A percentile compares a stretch with the other conserved stretches of the same genome.
Evolutionary conservation across 2,888 invertebrate genomes (phyloP).

Genomic region (Halictus ligatus): DNA sequence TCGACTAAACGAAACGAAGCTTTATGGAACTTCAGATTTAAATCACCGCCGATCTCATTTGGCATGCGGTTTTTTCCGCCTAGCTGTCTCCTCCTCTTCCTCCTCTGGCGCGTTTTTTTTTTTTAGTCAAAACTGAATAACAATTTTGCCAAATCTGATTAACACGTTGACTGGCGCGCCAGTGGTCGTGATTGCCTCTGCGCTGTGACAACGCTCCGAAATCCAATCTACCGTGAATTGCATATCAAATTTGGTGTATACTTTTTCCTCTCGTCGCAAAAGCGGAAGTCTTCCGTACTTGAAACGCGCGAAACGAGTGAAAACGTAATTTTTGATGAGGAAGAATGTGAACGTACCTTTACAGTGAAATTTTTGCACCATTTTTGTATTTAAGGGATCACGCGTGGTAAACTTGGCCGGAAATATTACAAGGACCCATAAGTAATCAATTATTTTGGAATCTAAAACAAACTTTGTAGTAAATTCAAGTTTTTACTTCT

Average conservation of each 20-base stretch:
- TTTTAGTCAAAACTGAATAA: slow-evolving; percentile 52
- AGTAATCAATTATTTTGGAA: too few relatives aligned
- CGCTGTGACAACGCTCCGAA: slow-evolving; percentile 36
- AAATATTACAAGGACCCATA: background rate
- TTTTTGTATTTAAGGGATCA: background rate
- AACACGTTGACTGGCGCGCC: slow-evolving; percentile 46
- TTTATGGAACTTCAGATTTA: slow-evolving; percentile 42
- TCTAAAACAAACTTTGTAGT: too few relatives aligned
- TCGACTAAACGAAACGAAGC: slow-evolving; percentile 16
- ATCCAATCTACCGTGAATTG: slow-evolving; percentile 52
- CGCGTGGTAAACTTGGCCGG: background rate
- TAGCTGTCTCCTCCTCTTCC: background rate
- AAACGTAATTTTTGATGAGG: background rate
- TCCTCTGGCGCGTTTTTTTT: background rate
- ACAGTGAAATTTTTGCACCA: background rate
- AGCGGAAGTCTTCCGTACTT: background rate
- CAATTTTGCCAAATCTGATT: slow-evolving; percentile 57
- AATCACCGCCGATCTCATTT: slow-evolving; percentile 41
- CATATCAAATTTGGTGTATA: slow-evolving; percentile 33
- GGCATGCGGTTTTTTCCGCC: slow-evolving; percentile 7
- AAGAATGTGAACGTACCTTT: background rate
- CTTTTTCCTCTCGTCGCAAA: background rate
- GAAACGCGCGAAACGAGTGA: background rate
- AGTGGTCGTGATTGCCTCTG: slow-evolving; percentile 45
- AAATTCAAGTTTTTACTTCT: too few relatives aligned